Evolutionary conservation across 2,888 invertebrate species (phyloP), one percentile per base, ranked within the genome.

Genomic region (Unio delphinus): DNA sequence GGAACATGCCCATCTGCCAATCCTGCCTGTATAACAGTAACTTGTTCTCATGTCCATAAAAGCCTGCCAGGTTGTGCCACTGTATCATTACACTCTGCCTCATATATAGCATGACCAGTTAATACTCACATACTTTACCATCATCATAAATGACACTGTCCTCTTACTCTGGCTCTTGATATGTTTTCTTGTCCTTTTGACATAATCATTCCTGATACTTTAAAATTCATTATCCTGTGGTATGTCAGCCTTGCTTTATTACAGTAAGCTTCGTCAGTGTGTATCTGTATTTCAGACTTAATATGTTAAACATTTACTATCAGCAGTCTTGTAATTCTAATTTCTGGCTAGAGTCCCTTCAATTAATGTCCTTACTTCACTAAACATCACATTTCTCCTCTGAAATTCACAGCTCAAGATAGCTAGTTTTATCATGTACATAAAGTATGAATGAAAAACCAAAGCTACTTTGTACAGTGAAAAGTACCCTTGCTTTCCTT

Each of bases 401-500:
- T 69, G 69, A 26, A 79, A 23, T 54, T 73, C 4, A 55, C 30
- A 61, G 55, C 74, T 67, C 11, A 73, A 26, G n/a, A 64, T 34
- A 17, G 56, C 74, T 0, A 76, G 20, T 17, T 68, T 68, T 70
- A 57, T 55, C 57, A 58, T 74, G 78, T 0, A 78, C 68, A 72
- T 76, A 76, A 17, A 75, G 63, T 59, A 78, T 65, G 11, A 78
- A 67, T 18, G 69, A 23, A 64, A 28, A 1, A 76, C 8, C 17
- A 74, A 23, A 7, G 56, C 71, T 57, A 62, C 59, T 67, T 74
- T 79, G 65, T 76, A 74, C 0, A 30, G 18, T 4, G 20, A 17
- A 55, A 79, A 79, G 26, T 75, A 74, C 30, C 73, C 70, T 4
- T 57, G 28, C 26, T 73, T n/a, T 4, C 74, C 73, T 55, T 73